Percentiles rank a stretch among this genome's conserved stretches.
phyloP scores from a whole-genome alignment of 2,797 vertebrate species.

The Microcaecilia unicolor region DNA sequence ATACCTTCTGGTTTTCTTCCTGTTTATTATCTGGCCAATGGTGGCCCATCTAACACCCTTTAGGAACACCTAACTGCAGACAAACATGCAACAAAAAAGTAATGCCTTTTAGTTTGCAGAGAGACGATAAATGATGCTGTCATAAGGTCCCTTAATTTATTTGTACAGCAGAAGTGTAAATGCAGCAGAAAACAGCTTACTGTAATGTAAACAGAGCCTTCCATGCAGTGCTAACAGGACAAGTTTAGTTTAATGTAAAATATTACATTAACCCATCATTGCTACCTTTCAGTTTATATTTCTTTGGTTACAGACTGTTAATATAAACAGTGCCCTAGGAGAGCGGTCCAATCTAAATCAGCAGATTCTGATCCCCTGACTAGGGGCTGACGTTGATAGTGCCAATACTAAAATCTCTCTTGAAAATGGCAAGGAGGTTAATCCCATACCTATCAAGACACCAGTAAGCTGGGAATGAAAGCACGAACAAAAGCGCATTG shows the following conservation, averaged over 20 bases:
- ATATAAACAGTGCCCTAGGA: constrained; percentile 41
- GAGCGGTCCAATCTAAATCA: constrained; percentile 38
- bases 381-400: no score
- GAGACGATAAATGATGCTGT: constrained; percentile 22
- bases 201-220: constrained; percentile 50
- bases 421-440: no score
- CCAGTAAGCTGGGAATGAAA: no score
- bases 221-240: constrained; percentile 20
- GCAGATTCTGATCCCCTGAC: constrained; percentile 6
- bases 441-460: no score
- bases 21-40: constrained; percentile 8
- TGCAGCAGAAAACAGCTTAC: constrained; percentile 50
- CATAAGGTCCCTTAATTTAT: constrained; percentile 39
- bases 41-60: constrained; percentile 1
- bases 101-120: constrained; percentile 11
- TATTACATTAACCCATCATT: constrained; percentile 47
- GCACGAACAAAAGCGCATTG: no score
- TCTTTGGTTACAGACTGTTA: constrained; percentile 54
- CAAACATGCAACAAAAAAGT: constrained; percentile 24
- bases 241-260: constrained; percentile 56
- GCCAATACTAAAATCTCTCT: no score
- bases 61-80: constrained; percentile 12
- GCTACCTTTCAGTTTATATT: constrained; percentile 56
- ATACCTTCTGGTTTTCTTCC: constrained; percentile 13
- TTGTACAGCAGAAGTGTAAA: constrained; percentile 43